Percentiles rank a stretch among this genome's conserved stretches.
phyloP scores from a whole-genome alignment of 2,888 invertebrate species.

The Hartigia nigra region DNA sequence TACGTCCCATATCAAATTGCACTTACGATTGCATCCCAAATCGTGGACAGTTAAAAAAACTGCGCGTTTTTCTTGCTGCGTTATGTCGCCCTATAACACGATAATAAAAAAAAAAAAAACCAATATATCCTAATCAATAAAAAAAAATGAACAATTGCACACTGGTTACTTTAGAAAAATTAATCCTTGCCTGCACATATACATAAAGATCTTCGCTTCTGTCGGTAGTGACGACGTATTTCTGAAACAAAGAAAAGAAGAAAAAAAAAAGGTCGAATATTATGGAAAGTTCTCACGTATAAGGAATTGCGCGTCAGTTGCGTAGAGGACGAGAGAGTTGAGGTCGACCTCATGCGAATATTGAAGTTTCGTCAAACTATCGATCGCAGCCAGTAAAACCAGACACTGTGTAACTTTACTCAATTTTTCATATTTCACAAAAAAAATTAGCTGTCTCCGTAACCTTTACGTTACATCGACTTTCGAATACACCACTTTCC shows the following conservation, averaged over 20 bases:
- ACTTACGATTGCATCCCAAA: conserved; percentile 85
- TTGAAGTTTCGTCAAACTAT: too few species aligned
- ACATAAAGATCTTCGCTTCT: conserved; percentile 80
- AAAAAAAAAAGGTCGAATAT: too few species aligned
- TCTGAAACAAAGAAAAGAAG: conserved; percentile 72
- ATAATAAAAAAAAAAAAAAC: conserved; percentile 58
- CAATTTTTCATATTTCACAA: too few species aligned
- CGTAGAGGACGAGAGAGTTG: too few species aligned
- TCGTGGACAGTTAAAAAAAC: conserved; percentile 91
- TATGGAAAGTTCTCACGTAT: neutral
- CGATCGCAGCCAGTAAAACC: too few species aligned
- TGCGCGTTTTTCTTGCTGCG: conserved; percentile 83
- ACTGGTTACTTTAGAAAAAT: neutral
- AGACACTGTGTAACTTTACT: too few species aligned
- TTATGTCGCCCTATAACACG: conserved; percentile 77
- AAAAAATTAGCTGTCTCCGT: too few species aligned
- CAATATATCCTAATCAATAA: conserved; percentile 13
- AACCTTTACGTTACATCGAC: too few species aligned
- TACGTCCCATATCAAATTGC: conserved; percentile 7
- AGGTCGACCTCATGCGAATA: too few species aligned
- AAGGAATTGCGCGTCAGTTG: too few species aligned
- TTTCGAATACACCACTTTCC: too few species aligned
- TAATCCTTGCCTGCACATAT: conserved; percentile 76
- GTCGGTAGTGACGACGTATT: conserved; percentile 80
- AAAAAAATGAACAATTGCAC: neutral